Conservation (phyloP, 2,113 vertebrate genomes). For the Hymenochirus boettgeri region DNA sequence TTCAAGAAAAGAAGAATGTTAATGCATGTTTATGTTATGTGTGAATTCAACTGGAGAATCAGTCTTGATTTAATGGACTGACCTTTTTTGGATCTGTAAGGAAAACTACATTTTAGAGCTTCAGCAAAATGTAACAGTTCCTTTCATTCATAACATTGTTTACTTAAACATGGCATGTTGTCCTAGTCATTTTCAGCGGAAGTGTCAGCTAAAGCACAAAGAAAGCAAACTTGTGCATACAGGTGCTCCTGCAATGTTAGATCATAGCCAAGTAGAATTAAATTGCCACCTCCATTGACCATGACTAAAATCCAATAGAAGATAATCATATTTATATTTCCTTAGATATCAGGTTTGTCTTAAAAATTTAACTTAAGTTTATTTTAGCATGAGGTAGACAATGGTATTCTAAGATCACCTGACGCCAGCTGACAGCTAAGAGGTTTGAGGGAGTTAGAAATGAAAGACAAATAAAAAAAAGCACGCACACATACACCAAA, state of each 20-base stretch:
- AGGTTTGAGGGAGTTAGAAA: too few species aligned
- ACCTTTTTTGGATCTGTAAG: conserved; percentile 2
- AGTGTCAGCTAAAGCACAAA: conserved; percentile 15
- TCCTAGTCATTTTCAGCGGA: conserved; percentile 3
- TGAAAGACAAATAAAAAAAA: too few species aligned
- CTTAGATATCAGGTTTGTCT: too few species aligned
- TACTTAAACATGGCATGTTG: conserved; percentile 33
- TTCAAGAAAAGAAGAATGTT: conserved; percentile 2
- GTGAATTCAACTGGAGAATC: conserved; percentile 10
- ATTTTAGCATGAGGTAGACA: too few species aligned
- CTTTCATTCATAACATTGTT: conserved; percentile 15
- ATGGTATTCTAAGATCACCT: too few species aligned
- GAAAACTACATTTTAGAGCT: conserved; percentile 2
- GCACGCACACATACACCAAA: too few species aligned
- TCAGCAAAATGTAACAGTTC: background rate
- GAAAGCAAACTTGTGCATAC: conserved; percentile 5
- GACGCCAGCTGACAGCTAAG: too few species aligned
- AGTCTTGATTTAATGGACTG: conserved; percentile 13
- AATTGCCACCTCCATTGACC: background rate
- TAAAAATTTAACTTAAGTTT: too few species aligned
- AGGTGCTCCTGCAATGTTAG: conserved; percentile 1
- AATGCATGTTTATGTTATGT: conserved; percentile 1
- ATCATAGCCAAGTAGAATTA: background rate
- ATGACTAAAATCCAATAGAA: background rate
- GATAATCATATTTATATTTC: too few species aligned